Evolutionary conservation across 2,888 invertebrate genomes (phyloP), one percentile per base, ranked within the genome.

Genomic region (Yponomeuta cagnagella): DNA sequence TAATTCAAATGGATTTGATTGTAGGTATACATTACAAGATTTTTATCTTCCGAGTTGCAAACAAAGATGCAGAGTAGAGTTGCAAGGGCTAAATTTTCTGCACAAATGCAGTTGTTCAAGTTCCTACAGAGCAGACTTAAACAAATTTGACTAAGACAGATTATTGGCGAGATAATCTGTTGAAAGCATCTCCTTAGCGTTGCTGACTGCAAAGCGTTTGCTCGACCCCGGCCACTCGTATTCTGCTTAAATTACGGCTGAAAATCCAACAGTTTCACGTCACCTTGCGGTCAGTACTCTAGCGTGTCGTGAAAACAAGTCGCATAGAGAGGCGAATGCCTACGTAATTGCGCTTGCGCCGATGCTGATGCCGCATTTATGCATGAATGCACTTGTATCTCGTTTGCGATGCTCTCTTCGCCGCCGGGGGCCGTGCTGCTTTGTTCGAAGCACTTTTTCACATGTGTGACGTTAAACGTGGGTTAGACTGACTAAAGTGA

Each of bases 301-400:
- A 58, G 9, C 10, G 73, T 78, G 64, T 70, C 73, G 74, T 77
- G 72, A 76, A 76, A 74, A 76, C 74, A 58, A 72, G 71, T 68
- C 68, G 23, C 31, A 15, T 48, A 48, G 73, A 75, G 73, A 75
- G 73, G 72, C 72, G 74, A 74, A 76, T 80, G 78, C 77, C 77
- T 70, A 68, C 72, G 73, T 81, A 80, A 82, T 81, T 79, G 75
- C 74, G 71, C 67, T 81, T 79, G 75, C 74, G 71, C 67, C 68
- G 33, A 43, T 67, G 10, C 23, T 69, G 68, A 58, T 58, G 52
- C 52, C 52, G 52, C 52, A 58, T 58, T 15, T 72, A 73, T 73
- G 72, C 73, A 72, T 72, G 71, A 72, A 72, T 72, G 73, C 72
- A 72, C 68, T 69, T 23, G 63, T 68, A 52, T 68, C 78, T 73